Conservation (phyloP, 2,888 invertebrate species). For the Cryptus armator region DNA sequence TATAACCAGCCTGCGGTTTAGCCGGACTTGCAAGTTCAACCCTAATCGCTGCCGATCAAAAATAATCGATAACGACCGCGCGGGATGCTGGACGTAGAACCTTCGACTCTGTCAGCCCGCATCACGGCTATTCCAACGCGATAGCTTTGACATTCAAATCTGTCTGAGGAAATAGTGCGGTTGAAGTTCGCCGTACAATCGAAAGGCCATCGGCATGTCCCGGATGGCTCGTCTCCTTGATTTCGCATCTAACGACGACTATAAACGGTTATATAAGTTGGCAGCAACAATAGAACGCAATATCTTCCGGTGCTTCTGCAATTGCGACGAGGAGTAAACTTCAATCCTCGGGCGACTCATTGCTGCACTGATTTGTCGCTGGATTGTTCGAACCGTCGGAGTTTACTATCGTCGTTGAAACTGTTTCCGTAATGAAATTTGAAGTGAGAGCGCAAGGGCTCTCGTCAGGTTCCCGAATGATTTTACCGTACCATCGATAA, state of each 20-base stretch:
- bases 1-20: too few species aligned
- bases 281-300: not conserved
- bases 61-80: not conserved
- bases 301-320: not conserved
- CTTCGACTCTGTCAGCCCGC: not conserved
- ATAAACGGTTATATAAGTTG: not conserved
- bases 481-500: not conserved
- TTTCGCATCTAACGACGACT: not conserved
- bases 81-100: not conserved
- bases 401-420: slow-evolving; percentile 3
- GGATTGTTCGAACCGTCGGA: slow-evolving; percentile 7
- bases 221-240: not conserved
- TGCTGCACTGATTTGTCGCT: slow-evolving; percentile 18
- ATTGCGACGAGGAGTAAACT: slow-evolving; percentile 12
- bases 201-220: not conserved
- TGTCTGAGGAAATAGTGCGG: not conserved
- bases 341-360: not conserved
- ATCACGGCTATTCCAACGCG: not conserved
- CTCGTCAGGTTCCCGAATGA: not conserved
- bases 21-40: too few species aligned
- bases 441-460: not conserved
- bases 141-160: slow-evolving; percentile 40
- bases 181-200: not conserved
- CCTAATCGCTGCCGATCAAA: not conserved
- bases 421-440: not conserved